These are phyloP conservation scores for Anabas testudineus DNA, from an alignment of 2,797 vertebrate genomes.

Conservation along the genomic window DNA sequence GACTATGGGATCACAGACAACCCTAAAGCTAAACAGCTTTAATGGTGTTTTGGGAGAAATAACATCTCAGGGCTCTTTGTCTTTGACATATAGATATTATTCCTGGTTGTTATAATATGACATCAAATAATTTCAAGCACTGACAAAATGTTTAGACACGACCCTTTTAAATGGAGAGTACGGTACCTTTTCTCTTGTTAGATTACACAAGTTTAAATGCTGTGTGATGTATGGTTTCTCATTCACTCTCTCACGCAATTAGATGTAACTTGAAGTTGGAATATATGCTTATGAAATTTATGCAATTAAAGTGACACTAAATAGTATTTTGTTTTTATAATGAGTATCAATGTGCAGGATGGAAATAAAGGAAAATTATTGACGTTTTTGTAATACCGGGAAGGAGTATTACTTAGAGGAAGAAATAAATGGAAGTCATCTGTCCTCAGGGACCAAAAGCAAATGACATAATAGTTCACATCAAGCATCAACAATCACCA, in stretches of 20 bases:
- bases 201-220: slow-evolving; percentile 18
- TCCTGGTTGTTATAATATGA: slow-evolving; percentile 57
- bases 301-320: slow-evolving; percentile 34
- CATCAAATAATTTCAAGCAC: slow-evolving; percentile 46
- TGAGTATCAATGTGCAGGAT: slow-evolving; percentile 15
- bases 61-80: slow-evolving; percentile 53
- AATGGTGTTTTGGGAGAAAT: slow-evolving; percentile 62
- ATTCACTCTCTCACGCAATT: slow-evolving; percentile 4
- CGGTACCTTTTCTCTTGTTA: slow-evolving; percentile 2
- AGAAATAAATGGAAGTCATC: slow-evolving; percentile 67
- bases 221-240: slow-evolving; percentile 5
- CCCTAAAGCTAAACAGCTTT: slow-evolving; percentile 61
- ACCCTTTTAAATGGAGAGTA: background rate
- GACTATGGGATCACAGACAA: slow-evolving; percentile 60
- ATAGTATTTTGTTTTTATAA: no score
- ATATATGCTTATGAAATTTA: slow-evolving; percentile 1
- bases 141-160: slow-evolving; percentile 41
- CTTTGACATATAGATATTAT: slow-evolving; percentile 49
- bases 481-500: slow-evolving; percentile 46
- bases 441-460: slow-evolving; percentile 56
- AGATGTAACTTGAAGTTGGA: slow-evolving; percentile 16
- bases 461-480: slow-evolving; percentile 70
- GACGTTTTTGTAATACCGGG: slow-evolving; percentile 63
- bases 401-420: slow-evolving; percentile 67
- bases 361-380: slow-evolving; percentile 73